phyloP scores from a whole-genome alignment of 1,140 invertebrate species.

The Drosophila rufa region DNA sequence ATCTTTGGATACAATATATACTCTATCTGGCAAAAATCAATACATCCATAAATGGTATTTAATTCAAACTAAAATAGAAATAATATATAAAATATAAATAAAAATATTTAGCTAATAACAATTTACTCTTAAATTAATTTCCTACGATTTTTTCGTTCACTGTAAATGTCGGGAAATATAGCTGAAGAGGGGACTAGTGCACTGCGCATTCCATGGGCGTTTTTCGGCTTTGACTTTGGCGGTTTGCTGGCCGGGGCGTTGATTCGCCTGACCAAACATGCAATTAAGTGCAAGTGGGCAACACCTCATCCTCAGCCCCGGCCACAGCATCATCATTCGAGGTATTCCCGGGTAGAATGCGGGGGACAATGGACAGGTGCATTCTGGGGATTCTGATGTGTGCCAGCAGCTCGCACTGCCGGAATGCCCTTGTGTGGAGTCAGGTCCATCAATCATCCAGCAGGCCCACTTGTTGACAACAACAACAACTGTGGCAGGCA shows the following conservation, averaged over 20 bases:
- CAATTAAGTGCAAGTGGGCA: conserved; percentile 78
- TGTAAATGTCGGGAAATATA: conserved; percentile 6
- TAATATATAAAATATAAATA: no score
- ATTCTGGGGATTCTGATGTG: conserved; percentile 44
- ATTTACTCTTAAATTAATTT: background rate
- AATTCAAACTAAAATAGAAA: rapidly evolving
- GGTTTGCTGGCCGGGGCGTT: conserved; percentile 58
- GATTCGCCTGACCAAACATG: conserved; percentile 72
- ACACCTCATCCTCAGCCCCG: conserved; percentile 63
- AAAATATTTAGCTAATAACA: no score
- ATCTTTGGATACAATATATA: no score
- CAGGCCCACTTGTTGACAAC: conserved; percentile 48
- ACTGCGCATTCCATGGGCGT: conserved; percentile 59
- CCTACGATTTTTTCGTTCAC: background rate
- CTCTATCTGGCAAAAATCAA: no score
- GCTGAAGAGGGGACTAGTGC: conserved; percentile 27
- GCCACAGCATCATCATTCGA: conserved; percentile 9
- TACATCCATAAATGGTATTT: background rate
- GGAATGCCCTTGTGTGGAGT: conserved; percentile 31
- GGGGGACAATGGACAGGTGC: conserved; percentile 38
- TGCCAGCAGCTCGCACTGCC: conserved; percentile 15
- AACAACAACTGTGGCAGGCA: conserved; percentile 15
- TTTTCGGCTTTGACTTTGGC: conserved; percentile 54
- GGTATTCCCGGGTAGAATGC: conserved; percentile 15
- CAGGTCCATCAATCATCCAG: conserved; percentile 53